Conservation (phyloP, 2,888 invertebrate species). For the Limnephilus auricula region DNA sequence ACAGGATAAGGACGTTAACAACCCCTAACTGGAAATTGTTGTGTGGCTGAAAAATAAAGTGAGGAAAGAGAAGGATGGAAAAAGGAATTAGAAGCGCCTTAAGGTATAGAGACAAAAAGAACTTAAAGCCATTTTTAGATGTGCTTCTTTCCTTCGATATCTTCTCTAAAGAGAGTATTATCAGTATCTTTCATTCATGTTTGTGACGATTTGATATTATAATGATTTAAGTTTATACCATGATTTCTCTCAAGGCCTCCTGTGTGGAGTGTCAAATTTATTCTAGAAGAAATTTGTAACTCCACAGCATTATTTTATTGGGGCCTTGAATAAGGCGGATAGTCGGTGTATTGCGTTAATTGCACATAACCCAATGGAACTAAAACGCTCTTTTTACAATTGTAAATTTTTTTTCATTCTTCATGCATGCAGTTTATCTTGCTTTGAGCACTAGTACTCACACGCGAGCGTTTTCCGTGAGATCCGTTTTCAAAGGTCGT, state of each 20-base stretch:
- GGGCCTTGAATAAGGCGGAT: neutral
- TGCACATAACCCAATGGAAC: too few relatives aligned
- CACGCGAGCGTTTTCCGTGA: neutral
- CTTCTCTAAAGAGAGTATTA: neutral
- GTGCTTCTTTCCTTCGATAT: neutral
- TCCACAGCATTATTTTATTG: neutral
- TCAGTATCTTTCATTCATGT: neutral
- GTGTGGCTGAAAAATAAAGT: too few relatives aligned
- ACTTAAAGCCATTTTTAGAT: neutral
- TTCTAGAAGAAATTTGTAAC: too few relatives aligned
- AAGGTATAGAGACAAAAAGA: too few relatives aligned
- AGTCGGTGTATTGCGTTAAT: neutral
- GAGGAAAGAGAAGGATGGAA: too few relatives aligned
- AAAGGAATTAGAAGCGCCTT: too few relatives aligned
- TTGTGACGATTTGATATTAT: neutral
- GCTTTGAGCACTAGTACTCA: neutral
- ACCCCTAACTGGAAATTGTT: too few relatives aligned
- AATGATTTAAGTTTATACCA: neutral
- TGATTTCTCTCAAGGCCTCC: neutral
- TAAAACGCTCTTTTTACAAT: neutral
- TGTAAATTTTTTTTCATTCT: neutral
- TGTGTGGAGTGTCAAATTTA: neutral
- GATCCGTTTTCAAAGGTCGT: neutral
- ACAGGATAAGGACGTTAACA: too few relatives aligned
- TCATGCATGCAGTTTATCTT: neutral